Evolutionary conservation across 2,888 invertebrate genomes (phyloP).

Genomic region (Machimus atricapillus): DNA sequence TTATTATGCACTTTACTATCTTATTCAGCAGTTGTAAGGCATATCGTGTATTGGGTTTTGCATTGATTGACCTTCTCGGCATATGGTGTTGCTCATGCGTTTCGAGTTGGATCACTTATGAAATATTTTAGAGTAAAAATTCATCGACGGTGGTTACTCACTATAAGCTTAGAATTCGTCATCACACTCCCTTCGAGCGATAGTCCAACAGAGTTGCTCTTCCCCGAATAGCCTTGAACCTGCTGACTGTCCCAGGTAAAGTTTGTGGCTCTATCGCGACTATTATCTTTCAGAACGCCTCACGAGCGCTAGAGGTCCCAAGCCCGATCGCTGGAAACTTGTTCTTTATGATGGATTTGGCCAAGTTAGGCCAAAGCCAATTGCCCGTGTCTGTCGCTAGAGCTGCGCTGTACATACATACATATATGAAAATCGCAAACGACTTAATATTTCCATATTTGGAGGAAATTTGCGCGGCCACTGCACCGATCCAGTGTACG

Average conservation of each 20-base stretch:
- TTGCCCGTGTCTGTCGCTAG: neutral
- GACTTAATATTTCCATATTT: slow-evolving; percentile 6
- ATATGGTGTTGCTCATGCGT: no score
- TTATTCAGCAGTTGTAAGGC: neutral
- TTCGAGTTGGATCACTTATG: neutral
- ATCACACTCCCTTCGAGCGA: neutral
- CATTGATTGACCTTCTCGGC: neutral
- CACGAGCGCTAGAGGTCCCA: neutral
- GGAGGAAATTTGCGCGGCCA: slow-evolving; percentile 8
- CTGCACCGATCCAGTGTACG: neutral
- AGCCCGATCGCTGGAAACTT: neutral
- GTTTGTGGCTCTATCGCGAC: neutral
- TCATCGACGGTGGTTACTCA: neutral
- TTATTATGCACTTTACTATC: neutral
- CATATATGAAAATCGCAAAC: slow-evolving; percentile 5
- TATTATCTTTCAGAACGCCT: neutral
- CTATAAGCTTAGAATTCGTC: neutral
- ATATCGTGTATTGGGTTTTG: neutral
- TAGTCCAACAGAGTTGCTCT: neutral
- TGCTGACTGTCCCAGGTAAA: neutral
- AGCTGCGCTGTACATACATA: neutral
- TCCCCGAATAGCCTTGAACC: neutral
- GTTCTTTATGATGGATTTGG: slow-evolving; percentile 12
- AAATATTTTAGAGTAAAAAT: neutral
- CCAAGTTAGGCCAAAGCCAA: slow-evolving; percentile 4